Conservation (phyloP, 2,113 vertebrate genomes). For the Cyprinodon brontotheroides region DNA sequence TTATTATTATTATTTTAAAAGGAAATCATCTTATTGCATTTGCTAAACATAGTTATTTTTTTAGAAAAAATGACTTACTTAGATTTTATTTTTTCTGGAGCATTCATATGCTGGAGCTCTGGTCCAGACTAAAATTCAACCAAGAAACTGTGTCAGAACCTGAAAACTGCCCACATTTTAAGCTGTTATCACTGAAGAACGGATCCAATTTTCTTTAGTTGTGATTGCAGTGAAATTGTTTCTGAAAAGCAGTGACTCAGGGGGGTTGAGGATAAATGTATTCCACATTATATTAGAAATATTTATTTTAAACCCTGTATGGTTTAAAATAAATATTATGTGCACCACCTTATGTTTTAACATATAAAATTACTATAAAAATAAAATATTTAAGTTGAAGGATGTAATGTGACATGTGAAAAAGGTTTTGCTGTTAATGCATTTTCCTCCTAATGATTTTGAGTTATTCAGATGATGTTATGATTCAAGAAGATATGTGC, state of each 20-base stretch:
- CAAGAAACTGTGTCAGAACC: not conserved
- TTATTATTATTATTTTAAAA: no score
- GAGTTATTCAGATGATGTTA: not conserved
- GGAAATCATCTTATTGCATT: no score
- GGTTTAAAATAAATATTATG: no score
- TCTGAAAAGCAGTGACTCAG: not conserved
- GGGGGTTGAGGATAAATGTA: not conserved
- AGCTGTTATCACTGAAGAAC: not conserved
- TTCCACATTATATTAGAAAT: not conserved
- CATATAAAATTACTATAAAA: not conserved
- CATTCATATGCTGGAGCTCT: not conserved
- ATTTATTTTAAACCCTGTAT: not conserved
- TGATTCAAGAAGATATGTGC: not conserved
- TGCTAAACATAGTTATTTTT: no score
- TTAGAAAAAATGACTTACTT: no score
- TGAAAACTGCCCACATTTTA: not conserved
- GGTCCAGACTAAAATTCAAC: not conserved
- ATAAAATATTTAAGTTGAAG: not conserved
- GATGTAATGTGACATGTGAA: not conserved
- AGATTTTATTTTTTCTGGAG: no score
- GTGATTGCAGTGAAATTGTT: not conserved
- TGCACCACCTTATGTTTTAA: not conserved
- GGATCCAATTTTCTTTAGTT: not conserved
- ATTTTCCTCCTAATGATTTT: not conserved
- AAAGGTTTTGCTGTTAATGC: not conserved